These are phyloP conservation scores for Cheilosia urbana DNA, from an alignment of 2,888 invertebrate species.

Conservation along the genomic window DNA sequence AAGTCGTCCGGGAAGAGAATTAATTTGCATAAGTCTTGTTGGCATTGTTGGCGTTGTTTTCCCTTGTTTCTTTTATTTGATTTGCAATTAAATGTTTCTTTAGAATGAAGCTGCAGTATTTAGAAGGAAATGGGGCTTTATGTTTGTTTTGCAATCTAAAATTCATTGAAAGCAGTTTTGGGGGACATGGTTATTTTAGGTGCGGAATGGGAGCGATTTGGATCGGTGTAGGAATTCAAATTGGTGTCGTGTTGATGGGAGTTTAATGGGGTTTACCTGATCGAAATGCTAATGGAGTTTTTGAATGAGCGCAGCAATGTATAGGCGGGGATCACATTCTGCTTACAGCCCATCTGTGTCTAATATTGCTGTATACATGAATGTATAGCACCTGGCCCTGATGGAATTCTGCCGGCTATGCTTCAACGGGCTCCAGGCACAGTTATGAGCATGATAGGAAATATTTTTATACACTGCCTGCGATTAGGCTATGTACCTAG, in stretches of 20 bases:
- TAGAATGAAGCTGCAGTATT: constrained; percentile 43
- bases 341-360: no score
- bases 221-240: constrained; percentile 1
- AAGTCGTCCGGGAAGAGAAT: constrained; percentile 68
- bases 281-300: constrained; percentile 11
- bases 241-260: constrained; percentile 9
- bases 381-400: no score
- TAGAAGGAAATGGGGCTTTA: constrained; percentile 41
- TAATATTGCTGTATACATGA: no score
- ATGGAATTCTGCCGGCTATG: no score
- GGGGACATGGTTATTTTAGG: constrained; percentile 18
- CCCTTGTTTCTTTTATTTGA: constrained; percentile 67
- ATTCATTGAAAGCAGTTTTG: constrained; percentile 18
- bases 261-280: constrained; percentile 54
- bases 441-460: no score
- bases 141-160: constrained; percentile 59
- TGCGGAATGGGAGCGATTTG: neutral
- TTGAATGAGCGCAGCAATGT: neutral
- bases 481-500: no score
- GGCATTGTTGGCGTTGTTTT: constrained; percentile 28
- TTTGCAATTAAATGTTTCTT: constrained; percentile 70
- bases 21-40: constrained; percentile 71
- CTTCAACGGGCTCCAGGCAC: no score
- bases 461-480: no score
- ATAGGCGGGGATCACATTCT: neutral